Base-by-base conservation (phyloP, 2,113 vertebrate genomes). In the Tyto alba region DNA sequence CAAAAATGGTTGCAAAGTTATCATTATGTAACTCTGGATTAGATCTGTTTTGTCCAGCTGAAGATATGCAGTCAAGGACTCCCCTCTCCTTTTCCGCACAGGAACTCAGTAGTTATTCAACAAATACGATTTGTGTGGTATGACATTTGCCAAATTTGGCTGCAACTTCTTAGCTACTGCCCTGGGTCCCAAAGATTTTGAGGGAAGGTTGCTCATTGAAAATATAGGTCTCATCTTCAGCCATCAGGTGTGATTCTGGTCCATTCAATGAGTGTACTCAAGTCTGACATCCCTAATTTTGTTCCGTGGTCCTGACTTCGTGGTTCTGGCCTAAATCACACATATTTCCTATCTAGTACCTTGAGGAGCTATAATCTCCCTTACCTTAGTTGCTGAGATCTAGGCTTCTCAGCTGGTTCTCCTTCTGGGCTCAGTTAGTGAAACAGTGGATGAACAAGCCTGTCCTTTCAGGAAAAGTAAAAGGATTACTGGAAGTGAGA, bases 241-340 rank as follows among this genome's bases (percentile, higher is more conserved):
- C 29, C 29, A 18, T 38, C 16, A 41, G 11, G 22, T 53, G 38
- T 77, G 74, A 56, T 80, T 83, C 45, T 68, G 25, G 30, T 53
- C 38, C 48, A 59, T 77, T 68, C 27, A 29, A 9, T 30, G 29
- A 27, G 17, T 45, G 34, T 21, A 68, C 9, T 64, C 48, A 68
- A 34, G n/a, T 48, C 23, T 85, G 60, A 73, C 25, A 32, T 57
- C n/a, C 17, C 17, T 62, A 20, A 52, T 62, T 86, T 87, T 55
- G 9, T 87, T 83, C 38, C 0, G 0, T 53, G n/a, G 8, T 40
- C 25, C 52, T 76, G 57, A 59, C 52, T 71, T 62, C 1, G 1
- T n/a, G 47, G 6, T 47, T 52, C 36, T 66, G 21, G 41, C 47
- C 47, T 38, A 67, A 55, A 45, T 21, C 40, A 41, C 10, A 21